Conservation (phyloP, 2,888 invertebrate genomes). For the Rhamphomyia laevipes region DNA sequence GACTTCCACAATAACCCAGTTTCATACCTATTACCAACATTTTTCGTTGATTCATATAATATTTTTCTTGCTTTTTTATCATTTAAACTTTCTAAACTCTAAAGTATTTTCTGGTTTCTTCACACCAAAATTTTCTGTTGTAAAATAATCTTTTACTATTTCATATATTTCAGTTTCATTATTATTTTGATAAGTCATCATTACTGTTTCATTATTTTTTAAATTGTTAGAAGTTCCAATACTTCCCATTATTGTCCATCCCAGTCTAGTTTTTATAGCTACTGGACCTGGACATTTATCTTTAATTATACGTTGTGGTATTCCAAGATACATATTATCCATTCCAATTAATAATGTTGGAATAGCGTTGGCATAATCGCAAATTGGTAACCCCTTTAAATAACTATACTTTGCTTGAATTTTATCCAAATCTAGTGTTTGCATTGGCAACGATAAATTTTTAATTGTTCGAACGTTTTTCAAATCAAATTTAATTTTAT, state of each 20-base stretch:
- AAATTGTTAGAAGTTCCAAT: background rate
- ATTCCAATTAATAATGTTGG: slow-evolving; percentile 2
- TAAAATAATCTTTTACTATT: slow-evolving; percentile 3
- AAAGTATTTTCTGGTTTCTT: background rate
- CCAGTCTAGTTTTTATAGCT: slow-evolving; percentile 2
- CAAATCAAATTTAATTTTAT: slow-evolving; percentile 8
- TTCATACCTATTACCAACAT: slow-evolving; percentile 6
- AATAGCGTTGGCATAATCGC: slow-evolving; percentile 2
- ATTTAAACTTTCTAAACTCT: slow-evolving; percentile 7
- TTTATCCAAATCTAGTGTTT: background rate
- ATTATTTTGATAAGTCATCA: background rate
- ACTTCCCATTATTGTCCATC: slow-evolving; percentile 4
- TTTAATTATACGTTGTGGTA: slow-evolving; percentile 1
- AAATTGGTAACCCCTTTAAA: slow-evolving; percentile 4
- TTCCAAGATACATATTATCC: slow-evolving; percentile 3
- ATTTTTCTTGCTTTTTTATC: slow-evolving; percentile 5
- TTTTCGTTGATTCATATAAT: slow-evolving; percentile 3
- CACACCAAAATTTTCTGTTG: background rate
- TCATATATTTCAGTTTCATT: background rate
- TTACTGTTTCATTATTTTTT: background rate
- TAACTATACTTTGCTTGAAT: background rate
- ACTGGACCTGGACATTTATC: background rate
- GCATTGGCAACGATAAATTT: no score
- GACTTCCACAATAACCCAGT: slow-evolving; percentile 11
- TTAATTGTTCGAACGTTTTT: slow-evolving; percentile 11